These are phyloP conservation scores for Monarcha castaneiventris DNA, from an alignment of 2,113 vertebrate species.

Conservation along the genomic window DNA sequence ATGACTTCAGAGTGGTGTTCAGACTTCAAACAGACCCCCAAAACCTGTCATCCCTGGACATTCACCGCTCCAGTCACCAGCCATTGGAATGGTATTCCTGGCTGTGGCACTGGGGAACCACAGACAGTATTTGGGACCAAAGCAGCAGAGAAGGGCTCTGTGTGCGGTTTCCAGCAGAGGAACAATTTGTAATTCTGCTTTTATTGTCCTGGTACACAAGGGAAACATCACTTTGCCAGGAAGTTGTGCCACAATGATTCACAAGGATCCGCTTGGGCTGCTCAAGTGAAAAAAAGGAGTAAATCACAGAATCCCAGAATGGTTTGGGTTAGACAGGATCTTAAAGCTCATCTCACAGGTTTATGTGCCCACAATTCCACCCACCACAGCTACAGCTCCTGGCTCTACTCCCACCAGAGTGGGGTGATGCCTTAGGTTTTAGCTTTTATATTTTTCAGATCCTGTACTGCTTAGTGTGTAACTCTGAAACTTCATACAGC, in stretches of 20 bases:
- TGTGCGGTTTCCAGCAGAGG: not conserved
- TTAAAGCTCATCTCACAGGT: not conserved
- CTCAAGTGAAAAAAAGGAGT: not conserved
- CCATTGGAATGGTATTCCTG: not conserved
- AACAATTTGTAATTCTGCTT: not conserved
- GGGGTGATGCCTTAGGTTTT: not conserved
- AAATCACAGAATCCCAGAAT: not conserved
- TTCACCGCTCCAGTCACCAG: accelerated
- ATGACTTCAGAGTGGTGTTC: not conserved
- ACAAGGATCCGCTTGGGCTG: not conserved
- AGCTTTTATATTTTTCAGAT: not conserved
- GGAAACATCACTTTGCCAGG: not conserved
- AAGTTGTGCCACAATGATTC: not conserved
- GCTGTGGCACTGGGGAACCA: not conserved
- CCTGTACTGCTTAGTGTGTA: not conserved
- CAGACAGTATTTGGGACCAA: not conserved
- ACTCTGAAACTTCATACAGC: not conserved
- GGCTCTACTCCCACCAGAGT: not conserved
- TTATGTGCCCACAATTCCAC: not conserved
- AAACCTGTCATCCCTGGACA: not conserved
- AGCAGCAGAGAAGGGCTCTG: not conserved
- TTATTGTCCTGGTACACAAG: not conserved
- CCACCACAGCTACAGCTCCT: not conserved
- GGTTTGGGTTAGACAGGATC: not conserved
- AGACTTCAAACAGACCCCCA: not conserved